These are phyloP conservation scores for Seira ritae DNA, from an alignment of 2,888 invertebrate genomes.

Conservation along the genomic window DNA sequence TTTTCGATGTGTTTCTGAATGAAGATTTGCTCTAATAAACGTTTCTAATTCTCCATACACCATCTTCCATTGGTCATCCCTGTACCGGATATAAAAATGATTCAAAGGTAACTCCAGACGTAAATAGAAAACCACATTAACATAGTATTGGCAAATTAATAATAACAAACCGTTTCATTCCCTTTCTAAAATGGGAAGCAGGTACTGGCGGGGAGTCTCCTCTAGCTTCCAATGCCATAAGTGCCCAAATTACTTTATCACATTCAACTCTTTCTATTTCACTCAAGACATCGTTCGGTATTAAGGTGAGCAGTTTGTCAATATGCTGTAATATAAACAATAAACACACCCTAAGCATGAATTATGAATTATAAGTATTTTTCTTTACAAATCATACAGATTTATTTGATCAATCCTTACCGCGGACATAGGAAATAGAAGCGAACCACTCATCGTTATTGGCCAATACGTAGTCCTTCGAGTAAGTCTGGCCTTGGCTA, in stretches of 20 bases:
- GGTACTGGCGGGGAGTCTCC: slow-evolving; percentile 73
- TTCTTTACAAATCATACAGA: not conserved
- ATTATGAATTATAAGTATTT: slow-evolving; percentile 13
- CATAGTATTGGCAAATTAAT: no score
- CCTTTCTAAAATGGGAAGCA: slow-evolving; percentile 76
- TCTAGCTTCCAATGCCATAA: slow-evolving; percentile 72
- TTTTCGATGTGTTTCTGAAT: slow-evolving; percentile 86
- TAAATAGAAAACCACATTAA: no score
- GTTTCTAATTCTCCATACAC: slow-evolving; percentile 94
- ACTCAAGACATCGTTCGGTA: slow-evolving; percentile 67
- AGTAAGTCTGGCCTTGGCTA: slow-evolving; percentile 83
- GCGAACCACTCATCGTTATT: slow-evolving; percentile 82
- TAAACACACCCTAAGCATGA: no score
- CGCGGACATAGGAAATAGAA: slow-evolving; percentile 68
- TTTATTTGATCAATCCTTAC: slow-evolving; percentile 51
- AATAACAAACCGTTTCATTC: slow-evolving; percentile 75
- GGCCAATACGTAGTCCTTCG: slow-evolving; percentile 87
- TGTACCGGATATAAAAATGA: slow-evolving; percentile 68
- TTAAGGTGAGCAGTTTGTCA: slow-evolving; percentile 62
- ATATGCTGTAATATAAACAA: slow-evolving; percentile 63
- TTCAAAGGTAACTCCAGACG: no score
- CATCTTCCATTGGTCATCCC: slow-evolving; percentile 92
- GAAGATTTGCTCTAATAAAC: slow-evolving; percentile 85
- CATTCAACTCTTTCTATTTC: slow-evolving; percentile 70
- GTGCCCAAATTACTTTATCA: slow-evolving; percentile 69